Base-by-base conservation (phyloP, 2,113 vertebrate genomes). In the Psephotus haematonotus region DNA sequence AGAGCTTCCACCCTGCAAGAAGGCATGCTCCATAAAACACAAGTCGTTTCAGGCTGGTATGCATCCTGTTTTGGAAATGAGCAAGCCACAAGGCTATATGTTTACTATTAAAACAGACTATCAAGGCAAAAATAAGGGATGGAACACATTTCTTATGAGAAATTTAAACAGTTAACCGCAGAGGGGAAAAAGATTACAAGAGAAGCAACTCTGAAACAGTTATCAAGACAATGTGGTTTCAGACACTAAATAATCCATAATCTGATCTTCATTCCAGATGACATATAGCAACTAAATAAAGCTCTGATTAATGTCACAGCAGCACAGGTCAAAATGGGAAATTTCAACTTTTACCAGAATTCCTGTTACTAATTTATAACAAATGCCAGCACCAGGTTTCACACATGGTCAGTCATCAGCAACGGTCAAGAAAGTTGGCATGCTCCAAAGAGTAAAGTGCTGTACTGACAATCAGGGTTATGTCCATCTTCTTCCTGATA, bases 311-410 rank as follows among this genome's bases (percentile, higher is more conserved):
- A 23, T 59, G 33, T n/a, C 55, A 23, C 55, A 74, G 28, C 9
- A 90, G 62, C 74, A 91, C 7, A 67, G 63, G 79, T 50, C 70
- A 69, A 65, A 76, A 63, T 46, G 72, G 41, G 81, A 89, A 84
- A 64, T 46, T 64, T 64, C 86, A 43, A 55, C 50, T 53, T 86
- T 67, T 43, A 35, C 9, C 75, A 9, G n/a, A 72, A 72, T 20
- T 39, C 17, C 23, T 49, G 86, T 88, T 90, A 88, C 75, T 94
- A n/a, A 77, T 74, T 85, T 63, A 88, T 82, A 87, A 17, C 33
- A 84, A 84, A 57, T 17, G 60, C 27, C 65, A 89, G 47, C 39
- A 92, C 25, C 50, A 63, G 31, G 39, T 70, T 94, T 94, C 70
- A 91, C 63, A 87, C 50, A 82, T 83, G 86, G 77, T n/a, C 84